phyloP scores from a whole-genome alignment of 2,797 vertebrate species.

The Coregonus ussuriensis region DNA sequence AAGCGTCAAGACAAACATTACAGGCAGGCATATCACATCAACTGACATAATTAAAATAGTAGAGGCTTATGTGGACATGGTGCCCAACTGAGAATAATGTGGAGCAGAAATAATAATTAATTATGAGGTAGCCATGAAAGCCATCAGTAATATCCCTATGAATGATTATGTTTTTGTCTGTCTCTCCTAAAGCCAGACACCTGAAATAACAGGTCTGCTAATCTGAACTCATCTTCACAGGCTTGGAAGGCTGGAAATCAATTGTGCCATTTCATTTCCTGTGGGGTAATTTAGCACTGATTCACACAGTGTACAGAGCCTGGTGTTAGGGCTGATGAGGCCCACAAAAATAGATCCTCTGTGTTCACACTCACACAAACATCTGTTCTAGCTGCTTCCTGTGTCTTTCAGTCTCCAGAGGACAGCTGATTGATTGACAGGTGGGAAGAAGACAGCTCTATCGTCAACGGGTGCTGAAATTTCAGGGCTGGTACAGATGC shows the following conservation, averaged over 20 bases:
- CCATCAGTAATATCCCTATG: background rate
- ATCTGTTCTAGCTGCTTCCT: no score
- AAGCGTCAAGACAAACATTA: background rate
- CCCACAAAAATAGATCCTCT: background rate
- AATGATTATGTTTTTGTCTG: slow-evolving; percentile 11
- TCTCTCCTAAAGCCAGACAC: background rate
- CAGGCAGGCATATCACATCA: background rate
- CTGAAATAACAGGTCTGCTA: slow-evolving; percentile 1
- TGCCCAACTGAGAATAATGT: background rate
- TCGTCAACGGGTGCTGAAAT: no score
- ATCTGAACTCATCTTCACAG: slow-evolving; percentile 3
- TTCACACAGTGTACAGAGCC: background rate
- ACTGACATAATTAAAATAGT: background rate
- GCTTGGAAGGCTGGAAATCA: slow-evolving; percentile 13
- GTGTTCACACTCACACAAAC: slow-evolving; percentile 8
- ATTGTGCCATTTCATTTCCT: slow-evolving; percentile 26
- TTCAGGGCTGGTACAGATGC: no score
- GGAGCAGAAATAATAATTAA: background rate
- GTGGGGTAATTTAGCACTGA: slow-evolving; percentile 26
- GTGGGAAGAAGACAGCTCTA: no score
- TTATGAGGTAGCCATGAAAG: background rate
- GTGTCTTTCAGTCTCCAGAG: no score
- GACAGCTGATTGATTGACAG: no score
- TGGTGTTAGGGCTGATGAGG: no score
- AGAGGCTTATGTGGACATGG: background rate